Base-by-base conservation (phyloP, 1,140 invertebrate species). In the Drosophila nasuta region DNA sequence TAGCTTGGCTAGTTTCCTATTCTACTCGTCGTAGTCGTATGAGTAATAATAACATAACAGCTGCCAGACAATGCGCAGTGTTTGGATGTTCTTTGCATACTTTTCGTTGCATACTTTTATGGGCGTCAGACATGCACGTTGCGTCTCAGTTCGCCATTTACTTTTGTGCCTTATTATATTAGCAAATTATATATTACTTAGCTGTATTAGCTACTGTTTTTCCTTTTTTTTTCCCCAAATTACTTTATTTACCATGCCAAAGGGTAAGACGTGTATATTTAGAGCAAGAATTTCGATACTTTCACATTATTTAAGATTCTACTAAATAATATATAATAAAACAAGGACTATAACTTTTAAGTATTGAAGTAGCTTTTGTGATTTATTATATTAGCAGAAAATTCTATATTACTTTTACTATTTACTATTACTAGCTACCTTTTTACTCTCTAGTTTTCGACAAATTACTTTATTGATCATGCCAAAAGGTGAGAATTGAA, bases 101-200 rank as follows among this genome's bases (percentile, higher is more conserved):
- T 45, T 48, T 62, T 49, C 65, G 67, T 82, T 77, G 82, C 79
- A 73, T 82, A 88, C 45, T 79, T 86, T 86, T 88, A 86, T 86
- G 83, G 65, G 76, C 58, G 10, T 17, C 57, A 66, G 51, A 88
- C 82, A 86, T 86, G 82, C 82, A 79, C 79, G 60, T 66, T 25
- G 28, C 11, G 28, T 20, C 38, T 57, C 28, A 20, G 45, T 5
- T 45, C 15, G 11, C n/a, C 58, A 49, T 75, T 60, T 60, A 13
- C 58, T 76, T 69, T 63, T 30, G 28, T 33, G 35, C 63, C 81
- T 87, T 66, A 87, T 79, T 82, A 79, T 76, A 70, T 11, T 20
- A 25, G 38, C 25, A 86, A 86, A 86, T 82, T 86, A 86, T 88
- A 86, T 77, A 87, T 79, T 78, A 78, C 78, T 78, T 59, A 75